These are phyloP conservation scores for Avahi laniger DNA, from an alignment of 2,797 vertebrate genomes.

Conservation along the genomic window DNA sequence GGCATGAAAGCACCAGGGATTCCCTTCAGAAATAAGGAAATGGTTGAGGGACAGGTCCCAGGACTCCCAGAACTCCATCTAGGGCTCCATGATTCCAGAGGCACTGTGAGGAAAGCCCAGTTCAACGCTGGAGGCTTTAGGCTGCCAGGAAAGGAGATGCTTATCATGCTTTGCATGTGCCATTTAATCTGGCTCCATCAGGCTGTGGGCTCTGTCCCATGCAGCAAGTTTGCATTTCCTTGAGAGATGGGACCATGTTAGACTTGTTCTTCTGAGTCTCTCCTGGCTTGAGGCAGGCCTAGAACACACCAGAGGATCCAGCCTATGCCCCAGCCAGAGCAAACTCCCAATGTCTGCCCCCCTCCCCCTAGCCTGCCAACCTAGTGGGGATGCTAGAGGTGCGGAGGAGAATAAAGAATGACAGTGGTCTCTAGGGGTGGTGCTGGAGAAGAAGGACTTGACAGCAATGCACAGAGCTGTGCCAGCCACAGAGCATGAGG, in stretches of 20 bases:
- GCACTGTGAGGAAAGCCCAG: not conserved
- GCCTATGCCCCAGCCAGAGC: too few species aligned
- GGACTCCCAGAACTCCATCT: not conserved
- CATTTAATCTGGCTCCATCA: not conserved
- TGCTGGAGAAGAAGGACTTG: not conserved
- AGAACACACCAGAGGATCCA: not conserved
- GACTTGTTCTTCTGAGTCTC: not conserved
- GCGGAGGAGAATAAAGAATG: too few species aligned
- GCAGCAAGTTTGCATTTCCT: not conserved
- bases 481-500: not conserved
- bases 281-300: not conserved
- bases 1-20: not conserved
- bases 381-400: too few species aligned
- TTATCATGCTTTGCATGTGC: not conserved
- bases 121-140: not conserved
- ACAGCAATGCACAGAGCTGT: not conserved
- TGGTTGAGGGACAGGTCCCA: not conserved
- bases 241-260: not conserved
- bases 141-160: not conserved
- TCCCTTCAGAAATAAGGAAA: not conserved
- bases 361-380: too few species aligned
- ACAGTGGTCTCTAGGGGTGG: not conserved
- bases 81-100: not conserved
- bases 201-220: not conserved
- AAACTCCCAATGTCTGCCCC: too few species aligned